Base-by-base conservation (phyloP, 1,140 invertebrate genomes). In the Frieseomelitta varia region DNA sequence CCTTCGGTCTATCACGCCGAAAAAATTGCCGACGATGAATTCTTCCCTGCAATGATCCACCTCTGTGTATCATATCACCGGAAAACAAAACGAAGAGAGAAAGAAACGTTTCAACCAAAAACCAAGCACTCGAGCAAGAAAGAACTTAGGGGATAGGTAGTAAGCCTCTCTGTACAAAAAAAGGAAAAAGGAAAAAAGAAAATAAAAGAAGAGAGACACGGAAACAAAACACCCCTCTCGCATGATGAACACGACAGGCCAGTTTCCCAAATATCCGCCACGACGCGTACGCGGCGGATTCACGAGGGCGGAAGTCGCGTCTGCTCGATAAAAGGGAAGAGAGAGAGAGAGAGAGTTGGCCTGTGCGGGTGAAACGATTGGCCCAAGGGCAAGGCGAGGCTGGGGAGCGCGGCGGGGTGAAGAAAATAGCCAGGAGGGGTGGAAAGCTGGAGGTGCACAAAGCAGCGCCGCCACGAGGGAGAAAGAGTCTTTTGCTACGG, bases 381-480 rank as follows among this genome's bases (percentile, higher is more conserved):
- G 61, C 1, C 83, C 85, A 91, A 88, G 71, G 86, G 84, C 85
- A 88, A 90, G 73, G 78, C 75, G 78, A 83, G 78, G 55, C 34
- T 30, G 17, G 67, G 51, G 76, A 55, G 39, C 17, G 21, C 10
- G n/a, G 47, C n/a, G 58, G 65, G 12, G 47, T 19, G 19, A 71
- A 69, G 81, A 51, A 58, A 21, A 30, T 24, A n/a, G 24, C 30
- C 30, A n/a, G 14, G 4, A 12, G 3, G 19, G 21, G 4, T 34
- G 8, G 4, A 12, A 3, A 12, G 21, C 1, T 34, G 8, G 58
- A 55, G 27, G 17, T 55, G 14, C 27, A 76, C 85, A 67, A 87
- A 87, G 82, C 74, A 34, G 47, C 67, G 55, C 67, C 61, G 67
- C 34, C 72, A 68, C 51, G 51, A 81, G 82, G 86, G 86, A 81